A percentile compares a stretch with the other conserved stretches of the same genome.
phyloP scores from a whole-genome alignment of 2,797 vertebrate species.

The Clamator glandarius region DNA sequence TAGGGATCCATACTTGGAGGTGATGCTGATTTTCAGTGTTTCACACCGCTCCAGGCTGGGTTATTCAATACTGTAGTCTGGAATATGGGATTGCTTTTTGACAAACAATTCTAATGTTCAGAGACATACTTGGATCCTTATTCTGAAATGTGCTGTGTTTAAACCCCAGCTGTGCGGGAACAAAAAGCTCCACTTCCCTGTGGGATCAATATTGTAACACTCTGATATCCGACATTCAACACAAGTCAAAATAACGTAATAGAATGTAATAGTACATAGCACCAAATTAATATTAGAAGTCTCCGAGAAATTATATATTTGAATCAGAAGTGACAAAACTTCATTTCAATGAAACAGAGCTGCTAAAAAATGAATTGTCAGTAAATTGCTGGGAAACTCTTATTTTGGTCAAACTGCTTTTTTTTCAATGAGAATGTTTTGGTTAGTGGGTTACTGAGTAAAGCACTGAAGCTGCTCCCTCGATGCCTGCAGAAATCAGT shows the following conservation, averaged over 20 bases:
- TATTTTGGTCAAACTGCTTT: not conserved
- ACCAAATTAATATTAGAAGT: not conserved
- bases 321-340: not conserved
- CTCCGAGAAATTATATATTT: not conserved
- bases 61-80: not conserved
- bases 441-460: rapidly evolving
- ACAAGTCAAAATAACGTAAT: not conserved
- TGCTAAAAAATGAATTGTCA: not conserved
- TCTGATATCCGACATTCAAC: not conserved
- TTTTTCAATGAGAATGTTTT: not conserved
- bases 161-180: not conserved
- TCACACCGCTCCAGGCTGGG: not conserved
- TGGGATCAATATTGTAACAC: not conserved
- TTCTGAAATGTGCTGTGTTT: not conserved
- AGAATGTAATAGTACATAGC: not conserved
- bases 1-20: not conserved
- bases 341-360: not conserved
- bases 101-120: not conserved
- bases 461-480: not conserved
- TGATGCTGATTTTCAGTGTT: not conserved
- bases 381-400: not conserved
- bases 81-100: not conserved
- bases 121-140: not conserved
- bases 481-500: not conserved
- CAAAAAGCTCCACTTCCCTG: not conserved